Evolutionary conservation across 2,113 vertebrate genomes (phyloP).

Genomic region (Serilophus lunatus): DNA sequence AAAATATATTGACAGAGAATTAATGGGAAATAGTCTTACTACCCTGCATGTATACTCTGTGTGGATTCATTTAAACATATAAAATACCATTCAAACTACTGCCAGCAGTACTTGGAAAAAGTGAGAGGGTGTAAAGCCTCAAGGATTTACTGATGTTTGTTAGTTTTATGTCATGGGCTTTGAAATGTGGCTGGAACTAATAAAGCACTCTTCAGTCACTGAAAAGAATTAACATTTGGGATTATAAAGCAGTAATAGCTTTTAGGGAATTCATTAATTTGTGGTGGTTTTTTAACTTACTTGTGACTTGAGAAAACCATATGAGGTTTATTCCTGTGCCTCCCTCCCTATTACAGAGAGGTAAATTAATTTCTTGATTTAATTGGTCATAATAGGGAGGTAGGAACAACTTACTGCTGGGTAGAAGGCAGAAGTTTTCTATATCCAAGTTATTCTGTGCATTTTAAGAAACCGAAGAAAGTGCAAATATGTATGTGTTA

Average conservation of each 20-base stretch:
- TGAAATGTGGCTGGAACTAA: background rate
- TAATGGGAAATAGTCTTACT: background rate
- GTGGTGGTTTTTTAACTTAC: background rate
- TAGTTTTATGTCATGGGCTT: background rate
- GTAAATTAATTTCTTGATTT: background rate
- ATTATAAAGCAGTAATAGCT: background rate
- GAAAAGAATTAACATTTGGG: background rate
- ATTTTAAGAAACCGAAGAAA: background rate
- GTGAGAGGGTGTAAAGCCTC: background rate
- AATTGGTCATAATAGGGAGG: background rate
- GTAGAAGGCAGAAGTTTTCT: background rate
- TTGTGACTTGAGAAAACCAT: background rate
- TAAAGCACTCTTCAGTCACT: background rate
- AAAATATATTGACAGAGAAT: background rate
- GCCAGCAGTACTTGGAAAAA: background rate
- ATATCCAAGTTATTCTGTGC: background rate
- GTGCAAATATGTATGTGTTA: background rate
- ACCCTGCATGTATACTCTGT: background rate
- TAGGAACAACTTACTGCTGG: background rate
- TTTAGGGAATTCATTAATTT: accelerated
- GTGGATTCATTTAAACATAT: background rate
- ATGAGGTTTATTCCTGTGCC: background rate
- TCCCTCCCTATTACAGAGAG: background rate
- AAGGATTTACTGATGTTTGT: background rate
- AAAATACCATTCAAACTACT: background rate